These are phyloP conservation scores for Mya arenaria DNA, from an alignment of 1,140 invertebrate genomes.

Conservation along the genomic window DNA sequence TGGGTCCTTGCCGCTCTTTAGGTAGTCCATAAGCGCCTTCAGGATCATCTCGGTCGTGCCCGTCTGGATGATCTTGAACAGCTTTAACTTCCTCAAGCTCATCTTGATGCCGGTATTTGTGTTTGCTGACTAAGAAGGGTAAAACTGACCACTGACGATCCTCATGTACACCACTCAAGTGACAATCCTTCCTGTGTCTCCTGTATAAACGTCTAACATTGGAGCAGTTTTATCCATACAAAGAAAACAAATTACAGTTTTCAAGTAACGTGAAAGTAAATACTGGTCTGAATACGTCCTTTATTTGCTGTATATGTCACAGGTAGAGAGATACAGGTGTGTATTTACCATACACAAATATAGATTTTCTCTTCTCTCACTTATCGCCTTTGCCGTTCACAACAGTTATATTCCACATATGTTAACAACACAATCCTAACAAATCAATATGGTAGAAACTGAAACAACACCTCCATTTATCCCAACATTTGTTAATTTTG, in stretches of 20 bases:
- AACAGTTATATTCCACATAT: not conserved
- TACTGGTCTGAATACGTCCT: not conserved
- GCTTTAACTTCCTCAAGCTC: constrained; percentile 68
- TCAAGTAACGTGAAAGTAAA: not conserved
- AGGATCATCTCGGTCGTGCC: constrained; percentile 67
- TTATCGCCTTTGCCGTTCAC: not conserved
- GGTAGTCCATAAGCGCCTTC: constrained; percentile 67
- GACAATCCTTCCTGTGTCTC: not conserved
- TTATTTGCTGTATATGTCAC: not conserved
- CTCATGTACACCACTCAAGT: not conserved
- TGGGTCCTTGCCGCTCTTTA: constrained; percentile 71
- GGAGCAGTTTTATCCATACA: not conserved
- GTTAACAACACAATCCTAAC: not conserved
- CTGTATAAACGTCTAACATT: not conserved
- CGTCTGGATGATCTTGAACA: constrained; percentile 67
- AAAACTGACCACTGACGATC: not conserved
- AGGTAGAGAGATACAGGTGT: not conserved
- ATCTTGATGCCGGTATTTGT: constrained; percentile 49
- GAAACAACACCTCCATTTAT: not conserved
- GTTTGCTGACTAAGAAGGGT: not conserved
- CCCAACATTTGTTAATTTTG: not conserved
- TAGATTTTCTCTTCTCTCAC: not conserved
- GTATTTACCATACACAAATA: not conserved
- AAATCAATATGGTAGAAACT: not conserved
- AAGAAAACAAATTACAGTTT: not conserved